Evolutionary conservation across 2,888 invertebrate genomes (phyloP), one percentile per base, ranked within the genome.

Genomic region (Cyrtodaria siliqua): DNA sequence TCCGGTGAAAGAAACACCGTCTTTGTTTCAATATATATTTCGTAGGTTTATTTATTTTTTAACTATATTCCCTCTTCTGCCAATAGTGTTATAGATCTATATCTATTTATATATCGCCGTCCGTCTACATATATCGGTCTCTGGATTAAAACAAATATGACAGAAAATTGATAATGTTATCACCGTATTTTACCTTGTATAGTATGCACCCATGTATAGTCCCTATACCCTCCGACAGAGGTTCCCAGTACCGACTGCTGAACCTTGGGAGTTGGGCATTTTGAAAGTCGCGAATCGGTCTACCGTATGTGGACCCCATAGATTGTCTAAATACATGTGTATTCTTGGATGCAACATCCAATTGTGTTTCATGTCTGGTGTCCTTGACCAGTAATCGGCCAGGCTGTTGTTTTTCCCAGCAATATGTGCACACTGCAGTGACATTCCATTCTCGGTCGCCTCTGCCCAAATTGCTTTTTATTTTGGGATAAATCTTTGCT

Each of bases 361-460:
- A n/a, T 59, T 59, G n/a, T 66, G 33, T 56, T 66, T n/a, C n/a
- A n/a, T 70, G 68, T 50, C 63, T n/a, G 64, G 57, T 16, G n/a
- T 55, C 29, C 64, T 50, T 4, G 77, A 77, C 68, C 66, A 72
- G n/a, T 40, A 52, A 49, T 77, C 77, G 8, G 71, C 67, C 33
- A 42, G 16, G 14, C n/a, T 24, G 57, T 76, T 75, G 2, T 42
- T n/a, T 40, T 23, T 47, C 16, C 75, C 70, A n/a, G 75, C 23
- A 16, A 70, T 68, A 63, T 74, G 63, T 16, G 68, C 56, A 23
- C 56, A 68, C 18, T 42, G 53, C 6, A 75, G 47, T 20, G 61
- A 49, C 26, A 67, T 67, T 27, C 56, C 67, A 50, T 77, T 60
- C 12, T 68, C 71, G 20, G 67, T 26, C 14, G 67, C 67, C 29